phyloP scores from a whole-genome alignment of 2,797 vertebrate species.

The Acrocephalus scirpaceus region DNA sequence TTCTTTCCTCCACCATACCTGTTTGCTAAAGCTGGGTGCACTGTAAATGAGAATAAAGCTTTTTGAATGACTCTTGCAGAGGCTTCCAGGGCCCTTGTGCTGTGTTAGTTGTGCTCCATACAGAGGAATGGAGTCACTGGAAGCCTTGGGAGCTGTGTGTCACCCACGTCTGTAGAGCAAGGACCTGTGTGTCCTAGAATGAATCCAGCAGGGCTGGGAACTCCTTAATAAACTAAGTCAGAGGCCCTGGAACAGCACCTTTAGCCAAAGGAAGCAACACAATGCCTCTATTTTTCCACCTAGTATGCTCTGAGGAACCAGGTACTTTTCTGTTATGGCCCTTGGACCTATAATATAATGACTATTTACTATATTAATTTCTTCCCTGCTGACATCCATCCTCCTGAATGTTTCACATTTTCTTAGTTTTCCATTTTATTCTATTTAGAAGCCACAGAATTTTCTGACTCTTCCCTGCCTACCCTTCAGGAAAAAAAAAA shows the following conservation, averaged over 20 bases:
- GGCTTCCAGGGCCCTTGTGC: not conserved
- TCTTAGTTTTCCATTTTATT: not conserved
- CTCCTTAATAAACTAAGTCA: not conserved
- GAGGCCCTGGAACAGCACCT: accelerated
- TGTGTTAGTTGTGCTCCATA: not conserved
- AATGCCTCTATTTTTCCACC: not conserved
- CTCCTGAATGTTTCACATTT: not conserved
- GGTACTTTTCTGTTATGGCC: not conserved
- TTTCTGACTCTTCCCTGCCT: accelerated
- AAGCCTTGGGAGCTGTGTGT: not conserved
- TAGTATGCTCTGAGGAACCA: not conserved
- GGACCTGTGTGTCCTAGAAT: not conserved
- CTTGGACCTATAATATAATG: accelerated
- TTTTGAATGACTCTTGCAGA: not conserved
- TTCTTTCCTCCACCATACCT: not conserved
- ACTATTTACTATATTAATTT: not conserved
- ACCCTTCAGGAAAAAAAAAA: accelerated
- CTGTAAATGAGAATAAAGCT: not conserved
- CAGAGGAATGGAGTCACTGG: not conserved
- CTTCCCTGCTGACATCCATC: not conserved
- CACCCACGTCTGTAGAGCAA: not conserved
- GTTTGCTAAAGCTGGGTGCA: not conserved
- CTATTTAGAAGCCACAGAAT: not conserved
- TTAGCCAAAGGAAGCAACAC: not conserved
- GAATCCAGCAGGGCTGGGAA: not conserved